Percentiles rank a stretch among this genome's conserved stretches.
phyloP scores from a whole-genome alignment of 1,140 invertebrate species.

The Apocrypta bakeri region DNA sequence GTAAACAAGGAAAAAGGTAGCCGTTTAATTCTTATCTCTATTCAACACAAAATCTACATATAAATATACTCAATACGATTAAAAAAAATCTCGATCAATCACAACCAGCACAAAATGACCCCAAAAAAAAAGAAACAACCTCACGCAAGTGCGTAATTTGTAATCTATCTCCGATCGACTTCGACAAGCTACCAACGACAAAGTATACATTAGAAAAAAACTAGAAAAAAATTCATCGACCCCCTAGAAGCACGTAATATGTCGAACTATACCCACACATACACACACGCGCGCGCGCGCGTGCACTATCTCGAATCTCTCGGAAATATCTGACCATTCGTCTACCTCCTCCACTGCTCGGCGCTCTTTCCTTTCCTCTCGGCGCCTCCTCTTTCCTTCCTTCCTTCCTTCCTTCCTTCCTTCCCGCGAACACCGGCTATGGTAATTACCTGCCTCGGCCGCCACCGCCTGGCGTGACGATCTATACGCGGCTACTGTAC shows the following conservation, averaged over 20 bases:
- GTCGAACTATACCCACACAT: not conserved
- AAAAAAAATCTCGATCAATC: too few species aligned
- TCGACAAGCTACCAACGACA: not conserved
- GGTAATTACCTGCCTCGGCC: slow-evolving; percentile 36
- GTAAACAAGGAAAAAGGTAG: too few species aligned
- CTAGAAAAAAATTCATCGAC: not conserved
- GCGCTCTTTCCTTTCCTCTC: slow-evolving; percentile 4
- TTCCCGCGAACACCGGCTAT: slow-evolving; percentile 25
- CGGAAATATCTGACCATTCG: slow-evolving; percentile 44
- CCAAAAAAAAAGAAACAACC: too few species aligned
- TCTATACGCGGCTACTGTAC: not conserved
- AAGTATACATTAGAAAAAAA: not conserved
- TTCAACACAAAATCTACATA: too few species aligned
- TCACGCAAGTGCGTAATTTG: too few species aligned
- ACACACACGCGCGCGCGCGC: not conserved
- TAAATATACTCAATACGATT: too few species aligned
- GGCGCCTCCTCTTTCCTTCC: slow-evolving; percentile 52
- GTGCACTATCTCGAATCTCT: slow-evolving; percentile 17
- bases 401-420: slow-evolving; percentile 45
- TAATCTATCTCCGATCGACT: too few species aligned
- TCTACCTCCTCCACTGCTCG: slow-evolving; percentile 28
- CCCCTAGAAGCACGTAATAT: not conserved
- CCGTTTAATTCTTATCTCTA: too few species aligned
- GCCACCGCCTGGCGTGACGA: not conserved
- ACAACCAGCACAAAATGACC: not conserved